Evolutionary conservation across 53 echinoderm and acorn worm species (phyloP).

Genomic region (Zoroaster sp.): DNA sequence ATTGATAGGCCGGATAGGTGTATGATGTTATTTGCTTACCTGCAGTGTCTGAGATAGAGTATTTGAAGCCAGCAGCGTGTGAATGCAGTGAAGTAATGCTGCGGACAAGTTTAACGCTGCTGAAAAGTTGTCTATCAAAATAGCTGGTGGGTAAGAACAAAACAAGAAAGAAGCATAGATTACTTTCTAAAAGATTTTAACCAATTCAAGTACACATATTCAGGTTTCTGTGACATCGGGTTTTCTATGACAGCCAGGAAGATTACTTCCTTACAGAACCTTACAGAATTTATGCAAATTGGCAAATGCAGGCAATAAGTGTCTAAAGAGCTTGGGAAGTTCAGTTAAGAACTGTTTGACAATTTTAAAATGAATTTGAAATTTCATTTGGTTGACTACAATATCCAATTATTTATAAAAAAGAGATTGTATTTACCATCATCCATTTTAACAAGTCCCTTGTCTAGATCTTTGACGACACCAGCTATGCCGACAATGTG

Average conservation of each 20-base stretch:
- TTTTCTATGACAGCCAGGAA: too few relatives aligned
- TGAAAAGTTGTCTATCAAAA: slow-evolving; percentile 81
- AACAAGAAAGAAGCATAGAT: background rate
- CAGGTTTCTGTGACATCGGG: too few relatives aligned
- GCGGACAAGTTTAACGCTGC: slow-evolving; percentile 79
- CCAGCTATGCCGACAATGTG: slow-evolving; percentile 80
- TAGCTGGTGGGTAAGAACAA: slow-evolving; percentile 35
- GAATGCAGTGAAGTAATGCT: slow-evolving; percentile 79
- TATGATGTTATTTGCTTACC: too few relatives aligned
- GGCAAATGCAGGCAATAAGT: too few relatives aligned
- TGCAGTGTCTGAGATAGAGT: slow-evolving; percentile 63
- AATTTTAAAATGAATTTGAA: too few relatives aligned
- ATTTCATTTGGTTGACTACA: too few relatives aligned
- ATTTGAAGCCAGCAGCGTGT: slow-evolving; percentile 80
- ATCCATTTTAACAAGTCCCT: slow-evolving; percentile 77
- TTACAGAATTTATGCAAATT: too few relatives aligned
- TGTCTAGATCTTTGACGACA: slow-evolving; percentile 89
- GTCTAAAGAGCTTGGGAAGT: too few relatives aligned
- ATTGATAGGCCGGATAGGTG: too few relatives aligned
- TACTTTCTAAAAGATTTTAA: background rate
- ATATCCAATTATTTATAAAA: background rate
- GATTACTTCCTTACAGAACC: too few relatives aligned
- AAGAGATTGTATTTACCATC: slow-evolving; percentile 53
- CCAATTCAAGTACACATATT: too few relatives aligned
- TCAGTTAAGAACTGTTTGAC: too few relatives aligned